A percentile compares a stretch with the other conserved stretches of the same genome.
These are phyloP conservation scores for Chrysotoxum bicinctum DNA, from an alignment of 2,888 invertebrate genomes.

Conservation along the genomic window DNA sequence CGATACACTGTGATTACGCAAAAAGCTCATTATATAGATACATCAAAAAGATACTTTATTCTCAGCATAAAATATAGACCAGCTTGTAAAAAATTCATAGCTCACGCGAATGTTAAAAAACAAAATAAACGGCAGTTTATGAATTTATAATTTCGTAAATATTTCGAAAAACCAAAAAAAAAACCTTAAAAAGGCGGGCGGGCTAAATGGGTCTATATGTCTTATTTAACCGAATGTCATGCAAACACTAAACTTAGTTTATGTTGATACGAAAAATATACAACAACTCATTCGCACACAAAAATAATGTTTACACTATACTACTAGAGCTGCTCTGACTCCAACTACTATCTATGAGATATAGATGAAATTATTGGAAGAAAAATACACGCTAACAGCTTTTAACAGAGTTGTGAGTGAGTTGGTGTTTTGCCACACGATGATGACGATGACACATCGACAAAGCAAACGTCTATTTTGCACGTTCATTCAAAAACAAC, in stretches of 20 bases:
- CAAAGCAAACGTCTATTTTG: conserved; percentile 79
- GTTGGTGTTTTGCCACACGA: conserved; percentile 14
- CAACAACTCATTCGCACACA: conserved; percentile 60
- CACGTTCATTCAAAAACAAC: conserved; percentile 81
- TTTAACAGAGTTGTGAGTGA: conserved; percentile 54
- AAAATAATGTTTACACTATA: conserved; percentile 60
- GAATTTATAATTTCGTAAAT: conserved; percentile 8
- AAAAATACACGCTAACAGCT: conserved; percentile 64
- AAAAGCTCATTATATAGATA: conserved; percentile 19
- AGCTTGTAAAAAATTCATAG: conserved; percentile 28
- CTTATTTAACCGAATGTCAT: conserved; percentile 77
- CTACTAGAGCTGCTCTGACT: conserved; percentile 57
- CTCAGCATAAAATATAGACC: neutral
- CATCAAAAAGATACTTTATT: conserved; percentile 12
- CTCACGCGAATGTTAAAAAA: conserved; percentile 4
- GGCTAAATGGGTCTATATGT: conserved; percentile 59
- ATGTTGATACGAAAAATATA: conserved; percentile 72
- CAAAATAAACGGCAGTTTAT: neutral
- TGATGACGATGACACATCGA: conserved; percentile 38
- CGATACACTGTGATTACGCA: conserved; percentile 35
- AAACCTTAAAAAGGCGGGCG: conserved; percentile 53
- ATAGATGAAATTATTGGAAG: neutral
- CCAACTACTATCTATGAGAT: conserved; percentile 67
- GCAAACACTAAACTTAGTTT: conserved; percentile 76
- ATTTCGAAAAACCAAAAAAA: neutral